Base-by-base conservation (phyloP, 30 jellyfish, hydroid and myxozoan genomes). In the Hydractinia symbiolongicarpus region DNA sequence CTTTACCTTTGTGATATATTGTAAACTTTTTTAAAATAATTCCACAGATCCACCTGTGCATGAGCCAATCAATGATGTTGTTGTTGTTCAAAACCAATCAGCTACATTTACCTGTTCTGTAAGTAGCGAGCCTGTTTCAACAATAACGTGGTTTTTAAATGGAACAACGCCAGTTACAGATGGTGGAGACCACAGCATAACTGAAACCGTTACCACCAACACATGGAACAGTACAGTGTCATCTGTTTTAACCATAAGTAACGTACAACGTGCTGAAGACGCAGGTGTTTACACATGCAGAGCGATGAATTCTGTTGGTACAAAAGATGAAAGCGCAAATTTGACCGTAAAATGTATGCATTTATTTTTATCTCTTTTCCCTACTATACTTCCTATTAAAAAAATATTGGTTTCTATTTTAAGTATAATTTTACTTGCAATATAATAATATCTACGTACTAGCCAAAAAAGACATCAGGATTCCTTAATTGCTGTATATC, bases 281-380 rank as follows among this genome's bases (percentile, higher is more conserved):
- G 80, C 14, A 15, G 80, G 68, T 5, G 55, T 71, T 9, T 71
- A 71, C 53, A 19, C 80, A 30, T 71, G 80, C 53, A 49, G 60
- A 9, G 80, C 80, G 30, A 50, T 53, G 9, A 71, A 71, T 71
- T 30, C 60, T 14, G 60, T 71, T 9, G 80, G 53, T 19, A 30
- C 55, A 6, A 58, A n/a, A 15, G 80, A 71, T 19, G 80, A 71
- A 19, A 9, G 17, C 50, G 55, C 60, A 50, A 71, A 50, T 71
- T 53, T 71, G 40, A 19, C 53, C 50, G 53, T 71, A 5, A 4
- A 9, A n/a, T 71, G 80, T 71, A 71, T 19, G 80, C n/a, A 11
- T 58, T 58, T 58, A 11, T 58, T 58, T 58, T 58, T 58, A 11
- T 58, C 69, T 58, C 3, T 1, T 58, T 11, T 1, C 15, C 16